These are phyloP conservation scores for Corythaixoides concolor DNA, from an alignment of 2,113 vertebrate species.

Conservation along the genomic window DNA sequence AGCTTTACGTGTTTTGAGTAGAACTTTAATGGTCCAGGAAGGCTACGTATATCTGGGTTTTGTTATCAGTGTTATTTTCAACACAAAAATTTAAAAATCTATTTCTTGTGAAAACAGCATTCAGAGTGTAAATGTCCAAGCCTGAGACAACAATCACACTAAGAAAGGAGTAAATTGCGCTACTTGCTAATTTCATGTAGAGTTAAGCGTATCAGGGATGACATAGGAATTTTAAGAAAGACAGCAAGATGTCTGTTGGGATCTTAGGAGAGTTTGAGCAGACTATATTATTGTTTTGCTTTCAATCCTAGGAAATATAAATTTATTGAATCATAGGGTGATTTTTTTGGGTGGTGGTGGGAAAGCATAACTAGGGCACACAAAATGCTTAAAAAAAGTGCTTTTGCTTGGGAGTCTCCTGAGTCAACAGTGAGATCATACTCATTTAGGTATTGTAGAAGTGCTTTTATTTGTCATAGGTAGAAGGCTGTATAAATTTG, in stretches of 20 bases:
- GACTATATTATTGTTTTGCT: not conserved
- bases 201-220: too few relatives aligned
- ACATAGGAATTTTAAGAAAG: not conserved
- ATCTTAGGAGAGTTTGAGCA: not conserved
- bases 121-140: not conserved
- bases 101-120: not conserved
- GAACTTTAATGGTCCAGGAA: not conserved
- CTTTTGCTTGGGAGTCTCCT: not conserved
- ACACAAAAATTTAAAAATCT: not conserved
- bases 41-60: not conserved
- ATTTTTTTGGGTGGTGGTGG: not conserved
- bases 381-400: not conserved
- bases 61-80: not conserved
- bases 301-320: not conserved
- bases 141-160: fast-evolving
- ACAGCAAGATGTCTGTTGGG: not conserved
- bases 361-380: not conserved
- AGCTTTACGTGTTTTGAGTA: not conserved
- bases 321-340: not conserved
- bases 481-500: not conserved
- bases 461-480: not conserved
- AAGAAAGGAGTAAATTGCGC: not conserved
- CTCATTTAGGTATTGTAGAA: not conserved
- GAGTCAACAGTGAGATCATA: not conserved
- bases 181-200: not conserved